phyloP scores from a whole-genome alignment of 2,113 vertebrate species.

The Indicator indicator region DNA sequence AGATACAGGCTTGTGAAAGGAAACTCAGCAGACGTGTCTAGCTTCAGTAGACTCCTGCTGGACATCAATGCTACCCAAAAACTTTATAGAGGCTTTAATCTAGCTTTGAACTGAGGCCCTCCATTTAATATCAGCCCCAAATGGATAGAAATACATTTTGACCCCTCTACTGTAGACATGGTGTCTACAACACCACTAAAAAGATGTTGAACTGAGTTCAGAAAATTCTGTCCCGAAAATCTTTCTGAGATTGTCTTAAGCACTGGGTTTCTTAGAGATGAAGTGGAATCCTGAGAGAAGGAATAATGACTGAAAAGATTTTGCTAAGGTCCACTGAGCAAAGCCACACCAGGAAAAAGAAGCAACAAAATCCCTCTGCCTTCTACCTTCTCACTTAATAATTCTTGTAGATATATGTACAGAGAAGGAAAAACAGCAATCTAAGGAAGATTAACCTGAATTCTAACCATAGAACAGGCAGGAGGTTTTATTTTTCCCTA shows the following conservation, averaged over 20 bases:
- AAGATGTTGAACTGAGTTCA: background rate
- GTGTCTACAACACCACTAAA: background rate
- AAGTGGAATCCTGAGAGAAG: background rate
- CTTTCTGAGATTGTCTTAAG: background rate
- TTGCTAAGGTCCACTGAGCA: background rate
- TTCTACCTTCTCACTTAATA: background rate
- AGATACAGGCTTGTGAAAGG: background rate
- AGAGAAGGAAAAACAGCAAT: background rate
- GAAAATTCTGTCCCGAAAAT: background rate
- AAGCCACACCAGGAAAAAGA: background rate
- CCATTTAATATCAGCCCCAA: background rate
- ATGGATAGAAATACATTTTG: rapidly evolving
- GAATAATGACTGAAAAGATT: background rate
- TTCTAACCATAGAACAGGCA: background rate
- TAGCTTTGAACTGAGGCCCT: background rate
- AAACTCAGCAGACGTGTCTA: background rate
- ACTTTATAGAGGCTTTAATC: background rate
- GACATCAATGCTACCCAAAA: background rate
- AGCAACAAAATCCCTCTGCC: background rate
- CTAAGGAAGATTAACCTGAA: background rate
- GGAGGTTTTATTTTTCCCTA: background rate
- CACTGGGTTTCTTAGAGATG: background rate
- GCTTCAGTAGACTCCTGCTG: background rate
- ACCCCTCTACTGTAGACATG: background rate
- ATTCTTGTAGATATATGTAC: background rate